A percentile compares a stretch with the other conserved stretches of the same genome.
Conservation (phyloP, 2,888 invertebrate species). For the Erebia epiphron region DNA sequence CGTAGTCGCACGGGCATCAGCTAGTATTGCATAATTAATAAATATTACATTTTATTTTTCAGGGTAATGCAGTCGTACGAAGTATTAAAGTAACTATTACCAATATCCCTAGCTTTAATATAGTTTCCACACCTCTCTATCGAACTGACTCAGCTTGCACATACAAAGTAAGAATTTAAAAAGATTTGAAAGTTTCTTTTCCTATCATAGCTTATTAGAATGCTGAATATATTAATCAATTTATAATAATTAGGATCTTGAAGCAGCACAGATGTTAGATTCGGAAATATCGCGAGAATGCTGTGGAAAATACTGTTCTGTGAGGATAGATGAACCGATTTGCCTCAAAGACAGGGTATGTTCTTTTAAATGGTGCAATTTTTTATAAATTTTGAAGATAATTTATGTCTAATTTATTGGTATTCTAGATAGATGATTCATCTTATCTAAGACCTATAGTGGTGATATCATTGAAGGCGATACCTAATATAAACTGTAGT, state of each 20-base stretch:
- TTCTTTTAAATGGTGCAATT: background rate
- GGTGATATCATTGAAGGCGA: slow-evolving; percentile 36
- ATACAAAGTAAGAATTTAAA: slow-evolving; percentile 48
- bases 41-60: slow-evolving; percentile 30
- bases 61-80: slow-evolving; percentile 45
- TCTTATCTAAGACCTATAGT: slow-evolving; percentile 41
- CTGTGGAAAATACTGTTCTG: slow-evolving; percentile 42
- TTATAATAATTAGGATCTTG: slow-evolving; percentile 48
- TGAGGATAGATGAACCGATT: slow-evolving; percentile 51
- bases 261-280: slow-evolving; percentile 45
- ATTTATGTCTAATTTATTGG: background rate
- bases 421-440: slow-evolving; percentile 39
- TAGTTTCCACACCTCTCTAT: slow-evolving; percentile 52
- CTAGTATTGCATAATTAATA: no score
- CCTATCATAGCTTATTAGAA: background rate
- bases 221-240: background rate
- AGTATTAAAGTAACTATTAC: slow-evolving; percentile 47
- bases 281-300: slow-evolving; percentile 28
- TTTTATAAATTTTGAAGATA: background rate
- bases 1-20: no score
- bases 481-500: slow-evolving; percentile 44
- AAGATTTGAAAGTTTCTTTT: background rate
- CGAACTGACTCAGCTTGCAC: slow-evolving; percentile 44
- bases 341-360: slow-evolving; percentile 52
- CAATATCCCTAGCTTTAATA: slow-evolving; percentile 48